Evolutionary conservation across 2,113 vertebrate species (phyloP).

Genomic region (Neofelis nebulosa): DNA sequence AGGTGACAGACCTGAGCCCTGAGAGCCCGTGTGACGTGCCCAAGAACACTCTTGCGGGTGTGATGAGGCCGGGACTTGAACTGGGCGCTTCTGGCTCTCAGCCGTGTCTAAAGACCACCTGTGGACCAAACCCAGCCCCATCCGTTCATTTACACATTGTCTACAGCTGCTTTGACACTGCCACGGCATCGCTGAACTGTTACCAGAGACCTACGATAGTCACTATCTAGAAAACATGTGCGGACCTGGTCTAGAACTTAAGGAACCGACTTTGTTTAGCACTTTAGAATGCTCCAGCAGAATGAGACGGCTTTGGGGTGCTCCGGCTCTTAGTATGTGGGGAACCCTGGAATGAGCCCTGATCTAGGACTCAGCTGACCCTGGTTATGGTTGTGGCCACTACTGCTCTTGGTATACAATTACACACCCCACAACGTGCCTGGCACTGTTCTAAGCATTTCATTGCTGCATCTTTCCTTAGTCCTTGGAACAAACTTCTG

Average conservation of each 20-base stretch:
- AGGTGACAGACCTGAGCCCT: neutral
- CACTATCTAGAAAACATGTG: neutral
- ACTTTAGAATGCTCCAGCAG: neutral
- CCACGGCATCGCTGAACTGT: fast-evolving
- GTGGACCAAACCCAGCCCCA: fast-evolving
- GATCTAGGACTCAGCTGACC: neutral
- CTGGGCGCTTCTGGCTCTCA: neutral
- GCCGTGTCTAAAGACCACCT: fast-evolving
- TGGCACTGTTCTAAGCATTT: neutral
- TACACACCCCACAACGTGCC: neutral
- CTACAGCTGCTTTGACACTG: neutral
- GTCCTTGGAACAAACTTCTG: neutral
- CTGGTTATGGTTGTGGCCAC: neutral
- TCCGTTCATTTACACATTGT: neutral
- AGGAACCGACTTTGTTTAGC: neutral
- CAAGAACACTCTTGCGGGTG: neutral
- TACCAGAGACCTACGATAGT: neutral
- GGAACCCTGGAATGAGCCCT: neutral
- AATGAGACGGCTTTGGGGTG: neutral
- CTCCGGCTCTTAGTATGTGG: neutral
- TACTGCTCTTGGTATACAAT: neutral
- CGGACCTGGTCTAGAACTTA: neutral
- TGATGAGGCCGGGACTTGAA: neutral
- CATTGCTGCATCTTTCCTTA: neutral
- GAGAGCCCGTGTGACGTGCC: neutral